Conservation (phyloP, 2,797 vertebrate genomes). For the Tenualosa thibaudeaui region DNA sequence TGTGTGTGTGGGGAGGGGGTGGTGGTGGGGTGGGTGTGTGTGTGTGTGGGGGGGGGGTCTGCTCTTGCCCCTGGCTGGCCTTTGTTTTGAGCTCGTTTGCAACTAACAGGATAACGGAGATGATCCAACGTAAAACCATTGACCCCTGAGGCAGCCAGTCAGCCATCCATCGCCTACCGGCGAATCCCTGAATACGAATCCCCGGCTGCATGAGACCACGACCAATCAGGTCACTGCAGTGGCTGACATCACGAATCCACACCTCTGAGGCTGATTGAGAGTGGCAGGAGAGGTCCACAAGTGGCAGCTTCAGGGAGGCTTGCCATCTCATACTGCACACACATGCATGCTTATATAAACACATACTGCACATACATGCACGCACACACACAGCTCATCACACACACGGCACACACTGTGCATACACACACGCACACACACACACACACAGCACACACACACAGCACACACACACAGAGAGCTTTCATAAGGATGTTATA, state of each 20-base stretch:
- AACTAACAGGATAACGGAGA: conserved; percentile 41
- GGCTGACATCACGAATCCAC: conserved; percentile 5
- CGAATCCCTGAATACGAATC: background rate
- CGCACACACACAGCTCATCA: background rate
- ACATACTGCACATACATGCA: background rate
- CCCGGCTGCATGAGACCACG: background rate
- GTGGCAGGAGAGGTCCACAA: background rate
- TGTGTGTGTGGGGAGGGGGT: no score
- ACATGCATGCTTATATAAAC: background rate
- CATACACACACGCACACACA: background rate
- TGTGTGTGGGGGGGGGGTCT: no score
- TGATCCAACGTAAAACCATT: conserved; percentile 32
- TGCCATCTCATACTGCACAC: background rate
- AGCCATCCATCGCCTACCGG: background rate
- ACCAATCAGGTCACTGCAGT: conserved; percentile 13
- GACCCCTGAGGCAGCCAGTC: conserved; percentile 15
- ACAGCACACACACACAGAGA: background rate
- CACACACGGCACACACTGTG: background rate
- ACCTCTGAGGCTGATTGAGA: background rate
- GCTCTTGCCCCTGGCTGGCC: background rate
- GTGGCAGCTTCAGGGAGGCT: conserved; percentile 1
- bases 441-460: background rate
- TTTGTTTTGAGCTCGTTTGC: conserved; percentile 17
- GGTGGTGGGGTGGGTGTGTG: no score
- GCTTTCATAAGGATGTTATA: background rate